A percentile compares a stretch with the other conserved stretches of the same genome.
Conservation (phyloP, 64 coral and sea anemone species). For the Montipora cactus region DNA sequence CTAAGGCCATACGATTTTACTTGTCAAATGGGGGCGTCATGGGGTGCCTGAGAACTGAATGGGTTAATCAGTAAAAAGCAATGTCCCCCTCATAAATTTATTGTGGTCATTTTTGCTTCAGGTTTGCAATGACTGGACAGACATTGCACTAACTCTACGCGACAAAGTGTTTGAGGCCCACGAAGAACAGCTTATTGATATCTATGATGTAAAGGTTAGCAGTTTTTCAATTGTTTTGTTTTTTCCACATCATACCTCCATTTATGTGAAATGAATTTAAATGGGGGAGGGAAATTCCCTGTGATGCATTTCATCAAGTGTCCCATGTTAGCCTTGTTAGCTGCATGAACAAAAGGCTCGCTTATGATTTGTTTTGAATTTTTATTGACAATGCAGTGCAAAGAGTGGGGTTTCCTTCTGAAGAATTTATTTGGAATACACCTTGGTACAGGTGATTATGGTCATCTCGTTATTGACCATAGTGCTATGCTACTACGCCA, state of each 20-base stretch:
- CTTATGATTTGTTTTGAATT: neutral
- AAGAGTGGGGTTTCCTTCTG: neutral
- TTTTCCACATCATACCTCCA: too few relatives aligned
- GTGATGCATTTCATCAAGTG: too few relatives aligned
- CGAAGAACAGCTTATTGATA: constrained; percentile 58
- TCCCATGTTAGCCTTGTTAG: too few relatives aligned
- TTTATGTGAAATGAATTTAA: too few relatives aligned
- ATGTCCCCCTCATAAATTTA: neutral
- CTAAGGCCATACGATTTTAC: too few relatives aligned
- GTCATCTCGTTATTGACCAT: neutral
- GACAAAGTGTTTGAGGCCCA: constrained; percentile 21
- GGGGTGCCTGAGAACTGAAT: too few relatives aligned
- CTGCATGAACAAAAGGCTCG: too few relatives aligned
- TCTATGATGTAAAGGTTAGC: constrained; percentile 61
- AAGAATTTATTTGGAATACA: neutral
- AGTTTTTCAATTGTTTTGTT: too few relatives aligned
- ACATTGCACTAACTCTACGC: constrained; percentile 31
- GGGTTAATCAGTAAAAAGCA: neutral
- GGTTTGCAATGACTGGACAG: constrained; percentile 59
- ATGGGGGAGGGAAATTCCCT: too few relatives aligned
- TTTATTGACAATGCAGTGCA: neutral
- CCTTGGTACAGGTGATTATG: constrained; percentile 7
- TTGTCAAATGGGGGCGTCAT: too few relatives aligned
- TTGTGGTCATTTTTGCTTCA: neutral
- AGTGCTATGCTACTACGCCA: neutral